phyloP scores from a whole-genome alignment of 2,797 vertebrate species.

The Acestrorhynchus altus region DNA sequence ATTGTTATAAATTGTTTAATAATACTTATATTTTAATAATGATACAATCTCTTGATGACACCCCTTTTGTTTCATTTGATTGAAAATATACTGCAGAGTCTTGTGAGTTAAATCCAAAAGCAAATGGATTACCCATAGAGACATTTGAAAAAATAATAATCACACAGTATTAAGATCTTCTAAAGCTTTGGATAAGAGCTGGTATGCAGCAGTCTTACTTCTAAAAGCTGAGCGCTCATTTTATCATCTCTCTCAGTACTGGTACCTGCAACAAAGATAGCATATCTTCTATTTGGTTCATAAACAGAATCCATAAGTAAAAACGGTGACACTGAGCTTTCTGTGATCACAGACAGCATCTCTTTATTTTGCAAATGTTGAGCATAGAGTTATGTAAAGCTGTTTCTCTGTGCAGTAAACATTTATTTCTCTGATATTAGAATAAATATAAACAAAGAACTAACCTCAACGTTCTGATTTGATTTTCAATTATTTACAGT shows the following conservation, averaged over 20 bases:
- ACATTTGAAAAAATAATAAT: background rate
- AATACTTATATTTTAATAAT: background rate
- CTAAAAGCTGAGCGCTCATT: background rate
- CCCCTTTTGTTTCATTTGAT: background rate
- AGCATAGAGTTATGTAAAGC: too few relatives aligned
- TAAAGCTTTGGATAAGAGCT: background rate
- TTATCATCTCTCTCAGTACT: conserved; percentile 21
- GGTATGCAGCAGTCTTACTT: background rate
- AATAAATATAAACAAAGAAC: too few relatives aligned
- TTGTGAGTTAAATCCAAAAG: background rate
- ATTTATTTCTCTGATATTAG: too few relatives aligned
- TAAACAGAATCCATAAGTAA: conserved; percentile 24
- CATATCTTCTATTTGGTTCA: conserved; percentile 9
- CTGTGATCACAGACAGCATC: background rate
- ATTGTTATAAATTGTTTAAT: background rate
- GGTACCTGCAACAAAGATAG: background rate
- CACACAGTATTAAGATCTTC: conserved; percentile 7
- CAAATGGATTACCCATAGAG: background rate
- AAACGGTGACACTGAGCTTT: conserved; percentile 4
- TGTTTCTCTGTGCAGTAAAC: too few relatives aligned
- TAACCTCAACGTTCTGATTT: too few relatives aligned
- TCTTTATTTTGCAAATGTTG: conserved; percentile 18
- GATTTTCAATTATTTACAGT: too few relatives aligned
- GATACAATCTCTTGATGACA: background rate
- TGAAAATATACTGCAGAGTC: background rate